These are phyloP conservation scores for Cuniculus paca DNA, from an alignment of 2,797 vertebrate genomes.

Conservation along the genomic window DNA sequence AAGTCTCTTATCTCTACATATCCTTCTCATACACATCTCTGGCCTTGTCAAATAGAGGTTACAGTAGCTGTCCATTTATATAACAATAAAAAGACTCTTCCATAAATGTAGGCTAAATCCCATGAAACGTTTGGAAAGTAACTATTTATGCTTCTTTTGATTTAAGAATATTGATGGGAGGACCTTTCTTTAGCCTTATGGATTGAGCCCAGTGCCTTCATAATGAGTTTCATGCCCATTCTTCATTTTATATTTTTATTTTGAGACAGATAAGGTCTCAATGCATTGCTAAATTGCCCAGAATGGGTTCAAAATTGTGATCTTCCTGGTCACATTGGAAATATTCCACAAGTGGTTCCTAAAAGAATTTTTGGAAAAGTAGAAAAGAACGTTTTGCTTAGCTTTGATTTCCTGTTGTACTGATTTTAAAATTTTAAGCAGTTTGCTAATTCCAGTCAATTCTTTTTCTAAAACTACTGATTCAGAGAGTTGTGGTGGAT, in stretches of 20 bases:
- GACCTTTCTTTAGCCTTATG: constrained; percentile 22
- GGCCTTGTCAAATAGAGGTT: background rate
- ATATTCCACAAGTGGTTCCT: constrained; percentile 76
- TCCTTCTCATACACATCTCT: background rate
- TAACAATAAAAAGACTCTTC: background rate
- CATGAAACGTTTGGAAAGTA: constrained; percentile 33
- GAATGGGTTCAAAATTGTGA: background rate
- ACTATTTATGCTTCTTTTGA: constrained; percentile 57
- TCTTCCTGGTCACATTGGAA: constrained; percentile 20
- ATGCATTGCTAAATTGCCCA: background rate
- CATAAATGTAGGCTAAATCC: constrained; percentile 51
- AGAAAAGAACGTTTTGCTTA: constrained; percentile 72
- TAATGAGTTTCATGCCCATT: background rate
- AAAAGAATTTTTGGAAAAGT: constrained; percentile 66
- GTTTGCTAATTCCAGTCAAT: constrained; percentile 79
- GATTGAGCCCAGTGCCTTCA: background rate
- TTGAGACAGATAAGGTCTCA: background rate
- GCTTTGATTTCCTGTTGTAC: constrained; percentile 75
- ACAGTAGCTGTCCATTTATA: background rate
- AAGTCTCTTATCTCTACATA: background rate
- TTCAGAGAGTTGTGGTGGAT: constrained; percentile 78
- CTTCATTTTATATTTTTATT: background rate
- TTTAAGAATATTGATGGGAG: constrained; percentile 40
- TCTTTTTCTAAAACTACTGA: constrained; percentile 76
- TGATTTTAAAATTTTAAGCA: constrained; percentile 74